Conservation (phyloP, 2,888 invertebrate genomes). For the Rhingia rostrata region DNA sequence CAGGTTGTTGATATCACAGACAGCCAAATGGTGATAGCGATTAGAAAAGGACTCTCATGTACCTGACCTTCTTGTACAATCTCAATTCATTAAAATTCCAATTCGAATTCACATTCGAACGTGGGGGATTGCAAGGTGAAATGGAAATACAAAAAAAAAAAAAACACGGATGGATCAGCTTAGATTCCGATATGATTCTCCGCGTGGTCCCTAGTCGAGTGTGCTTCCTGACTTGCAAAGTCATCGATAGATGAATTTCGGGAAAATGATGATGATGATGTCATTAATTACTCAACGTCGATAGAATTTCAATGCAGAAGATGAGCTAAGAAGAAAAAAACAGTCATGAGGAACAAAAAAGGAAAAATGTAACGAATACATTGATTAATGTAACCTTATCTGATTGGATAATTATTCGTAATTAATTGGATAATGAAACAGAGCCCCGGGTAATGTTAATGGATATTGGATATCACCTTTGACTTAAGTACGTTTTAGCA, state of each 20-base stretch:
- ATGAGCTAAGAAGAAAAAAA: background rate
- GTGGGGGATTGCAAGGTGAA: background rate
- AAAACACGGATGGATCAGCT: constrained; percentile 9
- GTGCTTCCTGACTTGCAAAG: background rate
- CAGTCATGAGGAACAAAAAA: background rate
- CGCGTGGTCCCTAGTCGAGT: background rate
- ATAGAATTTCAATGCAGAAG: constrained; percentile 9
- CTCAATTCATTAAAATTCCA: constrained; percentile 49
- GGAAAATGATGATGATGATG: constrained; percentile 21
- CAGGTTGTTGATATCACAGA: constrained; percentile 8
- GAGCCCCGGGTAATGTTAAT: constrained; percentile 34
- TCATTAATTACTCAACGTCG: constrained; percentile 45
- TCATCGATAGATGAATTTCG: constrained; percentile 11
- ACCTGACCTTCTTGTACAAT: constrained; percentile 39
- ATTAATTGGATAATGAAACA: constrained; percentile 55
- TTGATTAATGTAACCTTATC: constrained; percentile 46
- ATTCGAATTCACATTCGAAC: constrained; percentile 38
- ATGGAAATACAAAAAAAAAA: background rate
- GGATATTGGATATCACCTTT: constrained; percentile 43
- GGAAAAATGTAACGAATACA: background rate
- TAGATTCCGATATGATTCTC: constrained; percentile 8
- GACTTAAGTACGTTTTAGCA: constrained; percentile 2
- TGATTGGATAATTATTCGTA: constrained; percentile 55
- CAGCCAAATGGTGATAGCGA: constrained; percentile 15
- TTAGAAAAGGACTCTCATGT: constrained; percentile 25